Conservation (phyloP, 2,797 vertebrate species). For the Onychomys leucogaster region DNA sequence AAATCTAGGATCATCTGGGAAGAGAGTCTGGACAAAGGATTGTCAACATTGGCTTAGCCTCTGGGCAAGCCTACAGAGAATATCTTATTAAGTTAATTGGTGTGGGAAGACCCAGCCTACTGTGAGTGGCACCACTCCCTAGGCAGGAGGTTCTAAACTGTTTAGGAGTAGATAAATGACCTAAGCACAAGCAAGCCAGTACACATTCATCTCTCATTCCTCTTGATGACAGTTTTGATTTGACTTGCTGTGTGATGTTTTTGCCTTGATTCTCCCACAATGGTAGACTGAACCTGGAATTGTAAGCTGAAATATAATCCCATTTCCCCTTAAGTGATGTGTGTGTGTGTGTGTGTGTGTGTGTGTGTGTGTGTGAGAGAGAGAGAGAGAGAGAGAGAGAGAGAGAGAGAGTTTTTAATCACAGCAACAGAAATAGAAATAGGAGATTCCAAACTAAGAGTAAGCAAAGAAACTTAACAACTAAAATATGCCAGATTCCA, state of each 20-base stretch:
- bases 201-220: not conserved
- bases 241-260: not conserved
- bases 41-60: not conserved
- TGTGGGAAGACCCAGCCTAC: not conserved
- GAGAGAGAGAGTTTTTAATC: not conserved
- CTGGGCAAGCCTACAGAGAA: not conserved
- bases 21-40: not conserved
- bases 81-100: not conserved
- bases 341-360: not conserved
- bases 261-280: not conserved
- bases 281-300: not conserved
- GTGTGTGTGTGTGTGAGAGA: not conserved
- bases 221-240: not conserved
- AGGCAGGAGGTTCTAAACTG: not conserved
- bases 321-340: not conserved
- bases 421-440: not conserved
- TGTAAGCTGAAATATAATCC: not conserved
- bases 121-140: too few relatives aligned
- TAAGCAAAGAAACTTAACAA: too few relatives aligned
- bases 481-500: too few relatives aligned
- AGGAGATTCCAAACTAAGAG: not conserved
- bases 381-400: not conserved
- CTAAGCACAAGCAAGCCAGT: not conserved
- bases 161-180: not conserved
- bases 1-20: not conserved